Evolutionary conservation across 2,113 vertebrate genomes (phyloP), one percentile per base, ranked within the genome.

Genomic region (Amazona guildingii): DNA sequence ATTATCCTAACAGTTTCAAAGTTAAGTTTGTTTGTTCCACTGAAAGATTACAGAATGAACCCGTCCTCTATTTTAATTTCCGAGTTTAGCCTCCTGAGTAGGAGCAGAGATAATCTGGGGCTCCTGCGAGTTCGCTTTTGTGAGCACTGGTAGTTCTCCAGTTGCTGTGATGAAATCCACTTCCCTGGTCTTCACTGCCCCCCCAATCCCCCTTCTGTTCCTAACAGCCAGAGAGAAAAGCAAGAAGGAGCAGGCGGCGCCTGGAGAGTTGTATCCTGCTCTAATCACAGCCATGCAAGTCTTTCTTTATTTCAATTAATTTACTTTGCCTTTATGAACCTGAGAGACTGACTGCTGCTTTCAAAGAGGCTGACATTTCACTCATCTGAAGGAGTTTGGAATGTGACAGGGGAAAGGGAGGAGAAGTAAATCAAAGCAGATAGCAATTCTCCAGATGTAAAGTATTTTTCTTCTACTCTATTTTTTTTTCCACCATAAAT

Each of bases 321-420:
- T 97, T 97, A 96, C 91, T 98, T 96, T 98, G 97, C 97, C 97
- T 98, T 98, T 98, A 97, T 98, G 98, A 98, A 98, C 97, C 98
- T 98, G 95, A 95, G 96, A 97, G 95, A 95, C 96, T 97, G 96
- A 83, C 96, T 97, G 96, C 92, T 95, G 84, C 94, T 98, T 98
- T 98, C 97, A 98, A 98, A 98, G 97, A 96, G 97, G 96, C 55
- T 98, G 97, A 98, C 97, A 97, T 98, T 98, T 98, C 97, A 97
- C 97, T 98, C 98, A 98, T 98, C 98, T 97, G 96, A 98, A 97
- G 97, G 96, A 98, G 95, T 95, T 84, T 98, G 98, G 98, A 98
- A 98, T 98, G 98, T 98, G 98, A 98, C 98, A 98, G 97, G 97
- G 97, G 96, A 98, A 98, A 97, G 98, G 98, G 98, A 98, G 98